These are phyloP conservation scores for Periparus ater DNA, from an alignment of 2,797 vertebrate species.

Conservation along the genomic window DNA sequence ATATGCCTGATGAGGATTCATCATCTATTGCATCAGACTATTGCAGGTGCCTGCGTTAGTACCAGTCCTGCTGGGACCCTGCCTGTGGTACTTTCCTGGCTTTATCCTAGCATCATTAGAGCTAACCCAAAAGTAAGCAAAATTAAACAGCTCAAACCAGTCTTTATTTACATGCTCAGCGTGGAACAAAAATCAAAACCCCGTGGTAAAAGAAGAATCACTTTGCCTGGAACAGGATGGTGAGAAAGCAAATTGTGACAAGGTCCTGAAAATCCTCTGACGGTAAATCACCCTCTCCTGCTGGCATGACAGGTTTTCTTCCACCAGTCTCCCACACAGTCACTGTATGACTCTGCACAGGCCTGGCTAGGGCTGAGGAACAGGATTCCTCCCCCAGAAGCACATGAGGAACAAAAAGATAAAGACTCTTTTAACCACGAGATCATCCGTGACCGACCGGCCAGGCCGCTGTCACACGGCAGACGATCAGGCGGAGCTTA, in stretches of 20 bases:
- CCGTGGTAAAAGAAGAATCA: not conserved
- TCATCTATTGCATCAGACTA: not conserved
- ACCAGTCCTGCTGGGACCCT: too few species aligned
- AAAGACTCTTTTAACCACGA: not conserved
- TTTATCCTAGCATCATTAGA: not conserved
- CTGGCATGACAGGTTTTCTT: conserved; percentile 8
- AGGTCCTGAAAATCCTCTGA: not conserved
- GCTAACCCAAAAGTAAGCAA: not conserved
- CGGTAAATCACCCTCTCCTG: not conserved
- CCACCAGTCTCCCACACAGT: not conserved
- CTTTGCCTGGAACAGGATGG: not conserved
- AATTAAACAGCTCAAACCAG: not conserved
- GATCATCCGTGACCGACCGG: fast-evolving
- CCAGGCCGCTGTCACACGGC: not conserved
- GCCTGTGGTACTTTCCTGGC: not conserved
- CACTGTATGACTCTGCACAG: not conserved
- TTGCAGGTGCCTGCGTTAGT: not conserved
- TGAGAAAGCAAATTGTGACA: not conserved
- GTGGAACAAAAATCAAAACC: not conserved
- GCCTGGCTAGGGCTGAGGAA: not conserved
- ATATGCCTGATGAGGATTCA: not conserved
- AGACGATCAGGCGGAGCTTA: too few species aligned
- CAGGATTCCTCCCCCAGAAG: not conserved
- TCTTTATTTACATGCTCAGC: not conserved
- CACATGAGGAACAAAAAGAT: not conserved